A percentile compares a stretch with the other conserved stretches of the same genome.
These are phyloP conservation scores for Coptotermes formosanus DNA, from an alignment of 1,140 invertebrate genomes.

Conservation along the genomic window DNA sequence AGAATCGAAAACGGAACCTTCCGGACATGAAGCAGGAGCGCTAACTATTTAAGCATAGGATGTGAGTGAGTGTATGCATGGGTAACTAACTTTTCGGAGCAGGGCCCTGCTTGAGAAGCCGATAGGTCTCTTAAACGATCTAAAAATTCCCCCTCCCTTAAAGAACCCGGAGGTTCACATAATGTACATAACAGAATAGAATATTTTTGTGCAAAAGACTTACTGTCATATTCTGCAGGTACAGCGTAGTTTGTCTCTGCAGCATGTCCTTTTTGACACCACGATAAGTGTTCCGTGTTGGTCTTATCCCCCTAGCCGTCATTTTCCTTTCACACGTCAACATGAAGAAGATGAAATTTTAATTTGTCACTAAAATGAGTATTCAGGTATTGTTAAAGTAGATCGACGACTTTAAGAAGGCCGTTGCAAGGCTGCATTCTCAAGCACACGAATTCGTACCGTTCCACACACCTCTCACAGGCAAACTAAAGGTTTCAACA, in stretches of 20 bases:
- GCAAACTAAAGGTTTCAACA: background rate
- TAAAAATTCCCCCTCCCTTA: no score
- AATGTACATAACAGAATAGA: no score
- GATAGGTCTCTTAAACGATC: no score
- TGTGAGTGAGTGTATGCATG: no score
- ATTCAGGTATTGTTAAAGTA: background rate
- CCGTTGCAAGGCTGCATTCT: background rate
- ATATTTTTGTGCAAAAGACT: background rate
- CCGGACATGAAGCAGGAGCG: no score
- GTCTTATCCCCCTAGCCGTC: background rate
- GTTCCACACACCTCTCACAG: background rate
- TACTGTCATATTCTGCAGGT: slow-evolving; percentile 74
- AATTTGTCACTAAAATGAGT: background rate
- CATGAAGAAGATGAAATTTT: background rate
- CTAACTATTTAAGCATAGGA: no score
- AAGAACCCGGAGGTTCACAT: no score
- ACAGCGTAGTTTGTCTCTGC: slow-evolving; percentile 64
- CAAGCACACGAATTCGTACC: background rate
- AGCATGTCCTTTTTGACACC: slow-evolving; percentile 74
- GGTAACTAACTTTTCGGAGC: no score
- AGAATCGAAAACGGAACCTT: no score
- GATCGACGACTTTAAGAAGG: no score
- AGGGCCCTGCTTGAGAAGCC: no score
- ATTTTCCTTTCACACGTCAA: background rate
- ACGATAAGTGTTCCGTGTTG: slow-evolving; percentile 51